A percentile compares a stretch with the other conserved stretches of the same genome.
phyloP scores from a whole-genome alignment of 2,113 vertebrate genomes.

The Ahaetulla prasina region DNA sequence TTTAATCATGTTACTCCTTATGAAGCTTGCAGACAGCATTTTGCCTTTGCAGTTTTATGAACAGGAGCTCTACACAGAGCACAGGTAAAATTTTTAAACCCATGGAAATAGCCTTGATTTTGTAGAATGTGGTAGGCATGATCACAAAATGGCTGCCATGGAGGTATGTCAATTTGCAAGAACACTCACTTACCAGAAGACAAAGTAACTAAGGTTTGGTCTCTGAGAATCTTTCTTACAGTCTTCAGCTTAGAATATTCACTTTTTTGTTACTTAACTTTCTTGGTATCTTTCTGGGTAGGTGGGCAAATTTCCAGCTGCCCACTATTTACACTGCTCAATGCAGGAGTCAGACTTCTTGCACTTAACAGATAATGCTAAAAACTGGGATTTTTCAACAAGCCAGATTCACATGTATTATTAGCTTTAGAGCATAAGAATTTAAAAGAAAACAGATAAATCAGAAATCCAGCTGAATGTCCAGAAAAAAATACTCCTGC shows the following conservation, averaged over 20 bases:
- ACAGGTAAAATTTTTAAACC: not conserved
- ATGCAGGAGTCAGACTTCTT: not conserved
- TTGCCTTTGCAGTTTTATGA: not conserved
- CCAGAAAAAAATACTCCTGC: not conserved
- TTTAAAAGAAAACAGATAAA: not conserved
- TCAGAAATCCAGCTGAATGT: not conserved
- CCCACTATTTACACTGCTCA: not conserved
- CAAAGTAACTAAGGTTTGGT: not conserved
- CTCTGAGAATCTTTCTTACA: not conserved
- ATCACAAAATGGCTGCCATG: not conserved
- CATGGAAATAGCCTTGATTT: not conserved
- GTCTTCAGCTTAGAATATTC: not conserved
- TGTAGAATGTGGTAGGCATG: not conserved
- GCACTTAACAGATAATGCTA: not conserved
- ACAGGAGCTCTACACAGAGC: not conserved
- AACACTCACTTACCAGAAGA: not conserved
- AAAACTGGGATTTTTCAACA: not conserved
- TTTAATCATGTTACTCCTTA: not conserved
- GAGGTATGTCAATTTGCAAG: not conserved
- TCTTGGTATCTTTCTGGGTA: not conserved
- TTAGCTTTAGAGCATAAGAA: not conserved
- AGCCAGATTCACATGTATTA: not conserved
- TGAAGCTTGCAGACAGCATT: not conserved
- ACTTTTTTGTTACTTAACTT: not conserved
- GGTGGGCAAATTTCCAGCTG: not conserved